Base-by-base conservation (phyloP, 2,888 invertebrate species). In the Tipula confusa region DNA sequence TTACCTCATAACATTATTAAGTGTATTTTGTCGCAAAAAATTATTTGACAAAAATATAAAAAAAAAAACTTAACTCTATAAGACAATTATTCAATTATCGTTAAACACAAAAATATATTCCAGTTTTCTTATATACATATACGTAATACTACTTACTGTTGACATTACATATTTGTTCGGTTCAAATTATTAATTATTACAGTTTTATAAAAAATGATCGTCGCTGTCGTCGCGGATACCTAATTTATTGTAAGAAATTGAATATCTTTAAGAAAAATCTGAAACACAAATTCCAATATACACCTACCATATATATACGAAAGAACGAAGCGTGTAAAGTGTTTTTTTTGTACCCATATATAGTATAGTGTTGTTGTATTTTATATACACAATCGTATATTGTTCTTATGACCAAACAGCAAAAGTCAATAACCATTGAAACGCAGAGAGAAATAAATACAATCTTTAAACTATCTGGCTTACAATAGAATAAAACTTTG, bases 351-450 rank as follows among this genome's bases (percentile, higher is more conserved):
- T 64, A 64, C 64, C 64, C 24, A 24, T 64, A 43, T 43, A 13
- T n/a, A 24, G 18, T 64, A 24, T 64, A n/a, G 38, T 64, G 9
- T 64, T 64, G 64, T 64, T 64, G 64, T 64, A 43, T 24, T 11
- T 43, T 43, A 33, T 33, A n/a, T n/a, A n/a, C n/a, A n/a, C n/a
- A n/a, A n/a, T n/a, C n/a, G 33, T 33, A 33, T 33, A 64, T 64
- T 24, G 64, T 64, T 64, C 18, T 64, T 64, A 64, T 64, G 64
- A 64, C 24, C 64, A 43, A 43, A 43, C 43, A 43, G 15, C 43
- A 64, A 64, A 64, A 64, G 64, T 64, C 64, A 64, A 64, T 64
- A 64, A 64, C 64, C 64, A 64, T 64, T 64, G 64, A 64, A 64
- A 64, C 64, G n/a, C 11, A 24, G 64, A 64, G 33, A 33, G 64